Conservation (phyloP, 2,797 vertebrate species). For the Mionectes olivaceus region DNA sequence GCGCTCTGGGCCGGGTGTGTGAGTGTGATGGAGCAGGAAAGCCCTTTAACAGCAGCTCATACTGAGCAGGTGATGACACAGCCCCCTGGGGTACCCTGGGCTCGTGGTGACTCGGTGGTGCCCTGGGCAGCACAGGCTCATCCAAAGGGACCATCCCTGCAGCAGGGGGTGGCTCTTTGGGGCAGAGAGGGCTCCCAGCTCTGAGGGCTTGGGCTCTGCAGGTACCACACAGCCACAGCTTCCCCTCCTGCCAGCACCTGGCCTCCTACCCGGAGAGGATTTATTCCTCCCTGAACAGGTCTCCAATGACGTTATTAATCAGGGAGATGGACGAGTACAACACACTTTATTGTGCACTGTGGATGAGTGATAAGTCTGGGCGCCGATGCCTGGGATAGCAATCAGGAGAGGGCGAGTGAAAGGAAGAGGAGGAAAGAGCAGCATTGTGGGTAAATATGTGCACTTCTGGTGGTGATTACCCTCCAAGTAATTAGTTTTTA, state of each 20-base stretch:
- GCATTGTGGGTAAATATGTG: constrained; percentile 36
- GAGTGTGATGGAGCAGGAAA: background rate
- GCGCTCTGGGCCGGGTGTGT: accelerated
- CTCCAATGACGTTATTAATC: background rate
- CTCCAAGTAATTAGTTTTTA: constrained; percentile 75
- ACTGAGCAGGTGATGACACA: background rate
- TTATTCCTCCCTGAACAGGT: constrained; percentile 3
- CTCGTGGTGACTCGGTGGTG: accelerated
- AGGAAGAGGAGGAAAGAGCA: background rate
- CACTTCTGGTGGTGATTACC: constrained; percentile 43
- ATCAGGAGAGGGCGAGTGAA: background rate
- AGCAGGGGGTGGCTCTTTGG: background rate
- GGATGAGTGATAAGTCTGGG: constrained; percentile 23
- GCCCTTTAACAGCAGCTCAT: background rate
- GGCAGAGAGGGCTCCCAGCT: background rate
- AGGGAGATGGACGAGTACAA: background rate
- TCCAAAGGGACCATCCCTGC: background rate
- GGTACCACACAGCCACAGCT: background rate
- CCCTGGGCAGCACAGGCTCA: background rate
- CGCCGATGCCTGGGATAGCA: background rate
- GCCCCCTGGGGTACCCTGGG: accelerated
- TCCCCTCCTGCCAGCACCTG: background rate
- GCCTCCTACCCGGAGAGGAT: constrained; percentile 2
- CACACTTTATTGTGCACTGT: background rate
- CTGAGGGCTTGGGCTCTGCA: background rate